Evolutionary conservation across 2,113 vertebrate genomes (phyloP), one percentile per base, ranked within the genome.

Genomic region (Mionectes macconnelli): DNA sequence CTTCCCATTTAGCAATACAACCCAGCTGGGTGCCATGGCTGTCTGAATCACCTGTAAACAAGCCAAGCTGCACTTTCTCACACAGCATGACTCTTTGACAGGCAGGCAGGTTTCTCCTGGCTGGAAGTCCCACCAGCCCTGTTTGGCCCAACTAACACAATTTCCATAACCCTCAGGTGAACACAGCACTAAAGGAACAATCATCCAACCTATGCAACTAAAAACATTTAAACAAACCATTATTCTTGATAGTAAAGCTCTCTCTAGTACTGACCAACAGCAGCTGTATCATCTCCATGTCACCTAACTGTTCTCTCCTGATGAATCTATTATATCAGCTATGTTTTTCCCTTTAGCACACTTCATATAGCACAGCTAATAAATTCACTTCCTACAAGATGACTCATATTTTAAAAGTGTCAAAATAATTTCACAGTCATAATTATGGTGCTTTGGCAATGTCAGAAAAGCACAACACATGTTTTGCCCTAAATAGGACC

Each of bases 401-500:
- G 64, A 78, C 40, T 92, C 56, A 72, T 88, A 59, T 84, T 90
- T 96, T 95, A 17, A 80, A 95, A 93, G 69, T 94, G 93, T 94
- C 96, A 97, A 82, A 93, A 85, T 88, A 81, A 95, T 94, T 96
- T 94, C 69, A 82, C 79, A 77, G 82, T 88, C 39, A 39, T 94
- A 94, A 97, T 94, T 86, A 92, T 33, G 52, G 60, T 75, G 67
- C 45, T 94, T 95, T 81, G 55, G 64, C 68, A 88, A 72, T 84
- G 75, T 89, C 93, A 95, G 66, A 90, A 53, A 79, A 90, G 37
- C 33, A 86, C 20, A 94, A 88, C 39, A 80, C 30, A 52, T 37
- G 17, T 84, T 93, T 90, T 96, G 77, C 22, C 30, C 47, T 81
- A 92, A 95, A 91, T 47, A 87, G 8, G 30, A 92, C 64, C 30